Base-by-base conservation (phyloP, 2,113 vertebrate genomes). In the Bos indicus region DNA sequence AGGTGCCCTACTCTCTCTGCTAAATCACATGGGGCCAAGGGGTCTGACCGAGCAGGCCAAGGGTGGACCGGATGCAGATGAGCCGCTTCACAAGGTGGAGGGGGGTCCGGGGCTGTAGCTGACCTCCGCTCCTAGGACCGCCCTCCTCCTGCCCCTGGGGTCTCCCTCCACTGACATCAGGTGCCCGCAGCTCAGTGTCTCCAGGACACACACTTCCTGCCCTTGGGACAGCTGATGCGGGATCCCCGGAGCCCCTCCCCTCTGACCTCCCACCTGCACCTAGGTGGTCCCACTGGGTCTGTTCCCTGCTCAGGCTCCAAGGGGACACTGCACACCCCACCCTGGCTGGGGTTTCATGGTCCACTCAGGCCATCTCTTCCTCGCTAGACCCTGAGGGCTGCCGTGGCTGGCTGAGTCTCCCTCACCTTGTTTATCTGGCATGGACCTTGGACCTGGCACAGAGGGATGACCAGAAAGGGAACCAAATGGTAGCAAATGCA, bases 251-350 rank as follows among this genome's bases (percentile, higher is more conserved):
- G 67, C 67, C 36, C 21, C 8, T 40, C 36, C 36, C 11, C 67
- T 40, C 21, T 0, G 0, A 6, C 67, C 10, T 74, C 36, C 21
- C 5, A 7, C 67, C 36, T 25, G 21, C 19, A 25, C 67, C 12
- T 9, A 25, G 21, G 67, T 13, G 36, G 36, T 40, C 67, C 19
- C 5, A 0, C 67, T 6, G 67, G 21, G 67, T 25, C 36, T 40
- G 67, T 36, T 40, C 19, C 11, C 19, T 12, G 10, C 16, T 19
- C 33, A 67, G 64, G 64, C 62, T 71, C 67, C 0, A 0, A 40
- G 0, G 0, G 46, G 46, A 17, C 78, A n/a, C 46, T 30, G 25
- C 15, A 1, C 9, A 5, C 16, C 78, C 16, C 48, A 5, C 48
- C 30, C 28, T 21, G 48, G 8, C 48, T 17, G 3, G 46, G 6